Base-by-base conservation (phyloP, 2,113 vertebrate species). In the Zootoca vivipara region DNA sequence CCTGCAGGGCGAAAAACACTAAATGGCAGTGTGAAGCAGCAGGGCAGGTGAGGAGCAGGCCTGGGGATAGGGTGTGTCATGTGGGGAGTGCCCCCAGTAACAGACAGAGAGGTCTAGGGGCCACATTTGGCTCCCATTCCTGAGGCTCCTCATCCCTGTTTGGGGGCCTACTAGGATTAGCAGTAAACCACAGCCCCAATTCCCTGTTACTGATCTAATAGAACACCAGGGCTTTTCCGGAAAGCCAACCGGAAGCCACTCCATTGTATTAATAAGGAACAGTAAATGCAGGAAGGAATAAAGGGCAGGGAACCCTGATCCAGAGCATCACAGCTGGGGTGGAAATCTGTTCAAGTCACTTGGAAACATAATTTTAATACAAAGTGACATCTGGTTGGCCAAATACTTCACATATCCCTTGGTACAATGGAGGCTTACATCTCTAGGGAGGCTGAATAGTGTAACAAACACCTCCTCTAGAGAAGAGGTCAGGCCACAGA, bases 281-380 rank as follows among this genome's bases (percentile, higher is more conserved):
- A 93, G 94, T 89, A 94, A 94, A 91, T 93, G 94, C 92, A 92
- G 93, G 91, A 28, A 94, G 93, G 93, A 95, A 94, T 80, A 90
- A 94, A 94, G 90, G 92, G 94, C 91, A 89, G 86, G 85, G 86
- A 67, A 85, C 75, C 58, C 16, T 89, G 72, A 92, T 69, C 90
- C 87, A 67, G 94, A 92, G 92, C 91, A 89, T 0, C 0, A 7
- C 7, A 38, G 38, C 38, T 20, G 38, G 92, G 80, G 83, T 91
- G 82, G 87, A 92, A 89, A 92, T 92, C 92, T 93, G 91, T 90
- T 87, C 92, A 93, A 93, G 93, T 91, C 92, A 84, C 91, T 92
- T 93, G 90, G 95, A 58, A 75, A 80, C 81, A 78, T 79, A 80
- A 83, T 85, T 87, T 79, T 92, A 92, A 93, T 94, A 90, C 90